Conservation (phyloP, 2,888 invertebrate species). For the Oligia fasciuncula region DNA sequence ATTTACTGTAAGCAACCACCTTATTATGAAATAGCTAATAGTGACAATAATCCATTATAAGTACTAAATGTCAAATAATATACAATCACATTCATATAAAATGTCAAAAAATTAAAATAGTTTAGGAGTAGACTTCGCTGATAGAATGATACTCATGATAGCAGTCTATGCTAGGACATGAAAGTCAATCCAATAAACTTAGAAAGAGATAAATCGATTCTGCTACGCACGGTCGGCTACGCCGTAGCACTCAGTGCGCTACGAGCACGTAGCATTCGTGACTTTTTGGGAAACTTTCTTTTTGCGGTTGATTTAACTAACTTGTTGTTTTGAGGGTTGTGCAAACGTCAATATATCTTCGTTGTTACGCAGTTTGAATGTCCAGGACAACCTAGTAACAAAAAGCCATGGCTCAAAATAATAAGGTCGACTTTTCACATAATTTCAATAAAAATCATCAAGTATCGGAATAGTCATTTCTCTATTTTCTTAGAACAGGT, state of each 20-base stretch:
- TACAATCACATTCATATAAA: no score
- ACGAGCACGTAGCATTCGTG: slow-evolving; percentile 25
- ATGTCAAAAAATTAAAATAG: not conserved
- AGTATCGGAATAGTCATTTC: not conserved
- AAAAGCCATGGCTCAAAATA: not conserved
- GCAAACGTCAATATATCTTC: not conserved
- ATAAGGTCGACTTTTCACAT: not conserved
- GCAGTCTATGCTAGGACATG: not conserved
- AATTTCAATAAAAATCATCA: not conserved
- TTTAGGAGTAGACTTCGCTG: not conserved
- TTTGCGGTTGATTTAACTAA: not conserved
- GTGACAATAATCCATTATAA: not conserved
- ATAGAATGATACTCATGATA: not conserved
- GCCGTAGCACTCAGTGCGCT: slow-evolving; percentile 33
- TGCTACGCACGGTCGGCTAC: slow-evolving; percentile 34
- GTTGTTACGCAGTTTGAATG: not conserved
- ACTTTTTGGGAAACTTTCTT: not conserved
- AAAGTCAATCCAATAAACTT: not conserved
- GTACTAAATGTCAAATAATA: not conserved
- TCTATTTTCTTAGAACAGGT: slow-evolving; percentile 1
- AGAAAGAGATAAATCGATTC: not conserved
- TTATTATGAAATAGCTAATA: not conserved
- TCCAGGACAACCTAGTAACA: not conserved
- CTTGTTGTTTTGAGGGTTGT: not conserved
- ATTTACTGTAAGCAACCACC: not conserved